Evolutionary conservation across 2,888 invertebrate genomes (phyloP).

Genomic region (Drosophila birchii): DNA sequence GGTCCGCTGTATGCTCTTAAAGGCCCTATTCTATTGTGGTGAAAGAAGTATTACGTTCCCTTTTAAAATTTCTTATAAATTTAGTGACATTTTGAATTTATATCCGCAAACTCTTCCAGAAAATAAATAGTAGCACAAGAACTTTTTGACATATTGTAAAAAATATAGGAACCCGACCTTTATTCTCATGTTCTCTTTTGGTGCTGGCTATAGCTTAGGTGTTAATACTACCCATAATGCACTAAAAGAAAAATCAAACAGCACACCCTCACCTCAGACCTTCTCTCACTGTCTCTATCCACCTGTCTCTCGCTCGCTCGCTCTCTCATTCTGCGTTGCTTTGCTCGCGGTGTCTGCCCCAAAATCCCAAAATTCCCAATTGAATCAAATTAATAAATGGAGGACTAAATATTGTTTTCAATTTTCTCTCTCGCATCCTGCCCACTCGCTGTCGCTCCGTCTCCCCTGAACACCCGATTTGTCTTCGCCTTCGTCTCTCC

Average conservation of each 20-base stretch:
- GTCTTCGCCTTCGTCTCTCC: constrained; percentile 20
- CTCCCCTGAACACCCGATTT: constrained; percentile 4
- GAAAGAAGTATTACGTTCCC: neutral
- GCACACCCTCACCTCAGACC: constrained; percentile 8
- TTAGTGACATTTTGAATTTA: neutral
- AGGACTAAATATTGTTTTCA: constrained; percentile 33
- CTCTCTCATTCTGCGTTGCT: constrained; percentile 47
- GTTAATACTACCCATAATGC: constrained; percentile 12
- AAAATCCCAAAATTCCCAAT: constrained; percentile 14
- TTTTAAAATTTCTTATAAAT: neutral
- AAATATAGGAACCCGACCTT: constrained; percentile 5
- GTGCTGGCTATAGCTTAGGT: constrained; percentile 41
- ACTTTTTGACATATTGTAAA: constrained; percentile 13
- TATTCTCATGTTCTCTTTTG: constrained; percentile 13
- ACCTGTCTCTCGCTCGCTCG: constrained; percentile 15
- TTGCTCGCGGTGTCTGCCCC: constrained; percentile 52
- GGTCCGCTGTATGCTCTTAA: constrained; percentile 30
- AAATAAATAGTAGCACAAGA: neutral
- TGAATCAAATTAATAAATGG: constrained; percentile 5
- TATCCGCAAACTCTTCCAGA: neutral
- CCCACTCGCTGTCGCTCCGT: constrained; percentile 16
- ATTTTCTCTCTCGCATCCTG: constrained; percentile 47
- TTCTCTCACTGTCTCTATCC: neutral
- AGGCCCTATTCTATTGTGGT: neutral
- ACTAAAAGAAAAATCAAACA: constrained; percentile 22